Percentiles rank a stretch among this genome's conserved stretches.
phyloP scores from a whole-genome alignment of 2,113 vertebrate species.

The Colius striatus region DNA sequence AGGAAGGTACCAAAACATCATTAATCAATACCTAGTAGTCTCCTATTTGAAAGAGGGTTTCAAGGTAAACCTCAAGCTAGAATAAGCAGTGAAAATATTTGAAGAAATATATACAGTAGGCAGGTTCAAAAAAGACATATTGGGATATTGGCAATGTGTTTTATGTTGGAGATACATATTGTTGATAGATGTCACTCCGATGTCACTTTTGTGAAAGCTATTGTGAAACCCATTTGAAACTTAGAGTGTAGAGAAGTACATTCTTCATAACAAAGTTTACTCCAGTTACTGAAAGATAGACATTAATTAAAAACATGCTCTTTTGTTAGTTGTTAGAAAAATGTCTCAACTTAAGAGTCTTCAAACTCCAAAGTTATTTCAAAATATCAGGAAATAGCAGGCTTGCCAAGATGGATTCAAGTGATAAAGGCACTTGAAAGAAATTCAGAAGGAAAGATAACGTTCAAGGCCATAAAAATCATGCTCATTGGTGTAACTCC shows the following conservation, averaged over 20 bases:
- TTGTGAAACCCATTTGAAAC: background rate
- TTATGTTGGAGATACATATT: background rate
- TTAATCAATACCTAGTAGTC: background rate
- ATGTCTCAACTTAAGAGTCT: background rate
- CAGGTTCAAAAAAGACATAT: background rate
- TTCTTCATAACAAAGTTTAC: background rate
- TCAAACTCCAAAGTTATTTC: background rate
- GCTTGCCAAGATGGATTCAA: constrained; percentile 40
- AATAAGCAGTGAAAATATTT: background rate
- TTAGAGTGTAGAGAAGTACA: background rate
- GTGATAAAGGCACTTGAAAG: constrained; percentile 51
- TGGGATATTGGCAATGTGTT: background rate
- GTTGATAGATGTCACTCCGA: no score
- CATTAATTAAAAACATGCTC: background rate
- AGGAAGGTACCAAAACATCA: background rate
- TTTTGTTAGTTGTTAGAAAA: constrained; percentile 8
- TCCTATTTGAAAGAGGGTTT: background rate
- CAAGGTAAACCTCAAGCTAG: background rate
- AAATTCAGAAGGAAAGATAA: constrained; percentile 16
- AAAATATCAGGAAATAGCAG: constrained; percentile 9
- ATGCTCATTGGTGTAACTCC: background rate
- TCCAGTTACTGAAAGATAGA: background rate
- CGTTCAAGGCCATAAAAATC: constrained; percentile 34
- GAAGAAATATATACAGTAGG: background rate
- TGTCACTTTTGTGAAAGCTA: background rate